Evolutionary conservation across 2,888 invertebrate genomes (phyloP).

Genomic region (Lordiphosa andalusiaca): DNA sequence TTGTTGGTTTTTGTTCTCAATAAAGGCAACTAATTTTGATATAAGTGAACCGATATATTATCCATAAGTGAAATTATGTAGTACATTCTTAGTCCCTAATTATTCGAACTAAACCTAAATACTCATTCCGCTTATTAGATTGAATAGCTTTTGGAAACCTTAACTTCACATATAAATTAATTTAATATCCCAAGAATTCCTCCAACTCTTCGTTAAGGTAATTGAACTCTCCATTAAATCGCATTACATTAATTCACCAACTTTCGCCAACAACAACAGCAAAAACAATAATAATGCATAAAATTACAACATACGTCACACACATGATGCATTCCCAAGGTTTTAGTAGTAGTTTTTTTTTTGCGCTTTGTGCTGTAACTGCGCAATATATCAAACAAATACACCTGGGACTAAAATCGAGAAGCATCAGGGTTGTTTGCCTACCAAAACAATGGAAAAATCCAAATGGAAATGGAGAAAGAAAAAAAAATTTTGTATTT

Average conservation of each 20-base stretch:
- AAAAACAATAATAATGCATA: conserved; percentile 28
- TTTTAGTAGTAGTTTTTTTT: conserved; percentile 1
- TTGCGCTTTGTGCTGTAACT: conserved; percentile 48
- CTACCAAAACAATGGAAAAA: conserved; percentile 48
- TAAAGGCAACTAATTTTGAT: too few relatives aligned
- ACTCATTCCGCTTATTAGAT: too few relatives aligned
- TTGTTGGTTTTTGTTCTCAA: too few relatives aligned
- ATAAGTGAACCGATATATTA: too few relatives aligned
- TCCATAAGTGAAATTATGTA: too few relatives aligned
- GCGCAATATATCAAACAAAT: conserved; percentile 67
- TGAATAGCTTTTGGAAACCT: too few relatives aligned
- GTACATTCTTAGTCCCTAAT: too few relatives aligned
- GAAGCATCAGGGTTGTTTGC: conserved; percentile 53
- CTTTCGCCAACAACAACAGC: conserved; percentile 29
- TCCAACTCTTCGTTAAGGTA: conserved; percentile 9
- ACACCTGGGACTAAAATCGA: conserved; percentile 57
- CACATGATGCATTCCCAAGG: conserved; percentile 67
- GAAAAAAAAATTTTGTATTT: conserved; percentile 54
- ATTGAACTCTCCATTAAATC: conserved; percentile 59
- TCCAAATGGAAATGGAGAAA: conserved; percentile 50
- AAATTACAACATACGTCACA: conserved; percentile 59
- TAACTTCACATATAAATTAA: too few relatives aligned
- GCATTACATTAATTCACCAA: conserved; percentile 54
- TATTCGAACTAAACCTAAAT: too few relatives aligned
- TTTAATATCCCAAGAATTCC: too few relatives aligned